Base-by-base conservation (phyloP, 2,797 vertebrate species). In the Micrastur ruficollis region DNA sequence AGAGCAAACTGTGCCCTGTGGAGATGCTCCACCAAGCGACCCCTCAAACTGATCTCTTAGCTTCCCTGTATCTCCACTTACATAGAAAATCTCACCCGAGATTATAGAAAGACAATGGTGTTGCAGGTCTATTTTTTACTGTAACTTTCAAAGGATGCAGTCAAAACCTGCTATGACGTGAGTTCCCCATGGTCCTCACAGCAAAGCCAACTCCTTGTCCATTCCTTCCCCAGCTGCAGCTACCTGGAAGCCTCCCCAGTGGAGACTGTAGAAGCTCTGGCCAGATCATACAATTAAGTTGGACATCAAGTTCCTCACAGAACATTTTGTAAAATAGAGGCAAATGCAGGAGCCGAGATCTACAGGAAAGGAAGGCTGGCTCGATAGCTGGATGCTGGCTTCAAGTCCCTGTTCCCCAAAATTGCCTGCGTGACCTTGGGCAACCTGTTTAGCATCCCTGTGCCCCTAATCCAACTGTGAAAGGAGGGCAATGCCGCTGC, bases 101-200 rank as follows among this genome's bases (percentile, higher is more conserved):
- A 17, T 22, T 61, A 5, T 4, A 6, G 31, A 36, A 79, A 59
- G 18, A 53, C 29, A 68, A 16, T 4, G 1, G 5, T 81, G 46
- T 34, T 27, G 27, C 1, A 3, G 42, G 34, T 62, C 49, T 58
- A 3, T 16, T 75, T 81, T 90, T 73, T 36, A 19, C 34, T 58
- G 19, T 13, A 61, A 49, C 10, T 90, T 81, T 73, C 36, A 74
- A 66, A 81, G 26, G 23, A 56, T n/a, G 65, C 56, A 46, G 16
- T 34, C 68, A 68, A 63, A 81, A 79, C 27, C 70, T 78, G 38
- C 29, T 52, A 49, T 5, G 19, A 74, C 0, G 0, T 0, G 2
- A 82, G 56, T 4, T 78, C 22, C 26, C 47, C 1, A 1, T 2
- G 6, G n/a, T n/a, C 47, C n/a, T 59, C 25, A 19, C 16, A 82